A percentile compares a stretch with the other conserved stretches of the same genome.
phyloP scores from a whole-genome alignment of 1,140 invertebrate species.

The Drosophila mauritiana region DNA sequence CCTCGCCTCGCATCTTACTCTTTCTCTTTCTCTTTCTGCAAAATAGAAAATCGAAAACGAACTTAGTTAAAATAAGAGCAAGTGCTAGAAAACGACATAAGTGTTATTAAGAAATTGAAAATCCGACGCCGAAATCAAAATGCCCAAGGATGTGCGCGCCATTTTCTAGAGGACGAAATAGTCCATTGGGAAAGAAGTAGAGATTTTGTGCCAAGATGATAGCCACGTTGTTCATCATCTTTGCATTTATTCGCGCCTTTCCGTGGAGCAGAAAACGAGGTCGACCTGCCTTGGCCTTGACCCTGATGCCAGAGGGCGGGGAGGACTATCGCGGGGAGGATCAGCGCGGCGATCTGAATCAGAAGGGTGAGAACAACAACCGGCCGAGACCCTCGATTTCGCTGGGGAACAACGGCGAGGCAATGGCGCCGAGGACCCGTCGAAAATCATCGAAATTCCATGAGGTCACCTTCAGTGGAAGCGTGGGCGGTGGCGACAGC shows the following conservation, averaged over 20 bases:
- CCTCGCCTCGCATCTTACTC: slow-evolving; percentile 1
- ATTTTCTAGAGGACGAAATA: slow-evolving; percentile 1
- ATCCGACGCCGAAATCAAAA: slow-evolving; percentile 7
- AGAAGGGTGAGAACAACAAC: slow-evolving; percentile 61
- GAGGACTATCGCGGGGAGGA: slow-evolving; percentile 10
- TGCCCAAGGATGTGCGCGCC: slow-evolving; percentile 10
- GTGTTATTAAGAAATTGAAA: slow-evolving; percentile 12
- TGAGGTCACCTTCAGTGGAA: slow-evolving; percentile 80
- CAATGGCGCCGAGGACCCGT: slow-evolving; percentile 38
- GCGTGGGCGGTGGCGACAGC: slow-evolving; percentile 76
- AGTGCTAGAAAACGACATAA: slow-evolving; percentile 14
- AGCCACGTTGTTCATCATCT: slow-evolving; percentile 83
- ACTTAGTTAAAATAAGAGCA: slow-evolving; percentile 28
- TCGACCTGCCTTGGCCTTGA: slow-evolving; percentile 50
- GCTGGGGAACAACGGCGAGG: slow-evolving; percentile 52
- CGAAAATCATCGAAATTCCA: slow-evolving; percentile 79
- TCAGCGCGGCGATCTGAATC: slow-evolving; percentile 21
- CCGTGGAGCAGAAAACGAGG: slow-evolving; percentile 75
- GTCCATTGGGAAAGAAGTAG: slow-evolving; percentile 12
- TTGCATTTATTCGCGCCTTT: slow-evolving; percentile 84
- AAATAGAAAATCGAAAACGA: slow-evolving; percentile 11
- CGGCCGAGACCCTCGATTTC: slow-evolving; percentile 54
- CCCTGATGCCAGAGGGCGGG: slow-evolving; percentile 35
- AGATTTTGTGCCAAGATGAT: slow-evolving; percentile 61
- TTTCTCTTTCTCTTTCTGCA: background rate